These are phyloP conservation scores for Baccha elongata DNA, from an alignment of 2,888 invertebrate species.

Conservation along the genomic window DNA sequence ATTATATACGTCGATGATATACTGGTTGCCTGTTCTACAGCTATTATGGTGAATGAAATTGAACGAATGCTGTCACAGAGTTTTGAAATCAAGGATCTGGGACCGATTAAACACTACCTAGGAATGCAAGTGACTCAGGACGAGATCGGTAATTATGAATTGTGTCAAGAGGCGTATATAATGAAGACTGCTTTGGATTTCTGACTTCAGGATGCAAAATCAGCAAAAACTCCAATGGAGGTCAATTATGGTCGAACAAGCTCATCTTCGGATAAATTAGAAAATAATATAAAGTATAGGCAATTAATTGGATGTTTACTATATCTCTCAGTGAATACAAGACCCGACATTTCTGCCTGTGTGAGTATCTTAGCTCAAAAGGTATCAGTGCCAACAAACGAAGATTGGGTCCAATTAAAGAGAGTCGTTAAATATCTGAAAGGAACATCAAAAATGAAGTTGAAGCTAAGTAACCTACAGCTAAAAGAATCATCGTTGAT, in stretches of 20 bases:
- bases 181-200: neutral
- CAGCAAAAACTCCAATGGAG: neutral
- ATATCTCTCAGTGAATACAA: too few relatives aligned
- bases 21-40: conserved; percentile 1
- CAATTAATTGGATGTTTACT: too few relatives aligned
- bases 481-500: neutral
- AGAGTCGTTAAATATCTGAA: neutral
- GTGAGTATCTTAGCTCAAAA: too few relatives aligned
- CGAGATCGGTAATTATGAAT: too few relatives aligned
- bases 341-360: too few relatives aligned
- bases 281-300: neutral
- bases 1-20: conserved; percentile 61
- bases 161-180: too few relatives aligned
- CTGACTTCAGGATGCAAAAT: neutral
- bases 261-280: too few relatives aligned
- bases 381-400: too few relatives aligned
- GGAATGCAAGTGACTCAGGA: neutral
- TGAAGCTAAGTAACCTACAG: neutral
- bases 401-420: neutral
- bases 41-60: neutral
- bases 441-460: neutral
- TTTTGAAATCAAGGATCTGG: neutral
- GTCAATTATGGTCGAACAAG: neutral
- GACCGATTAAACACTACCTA: neutral
- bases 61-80: neutral